phyloP scores from a whole-genome alignment of 2,113 vertebrate species.

The Isurus oxyrinchus region DNA sequence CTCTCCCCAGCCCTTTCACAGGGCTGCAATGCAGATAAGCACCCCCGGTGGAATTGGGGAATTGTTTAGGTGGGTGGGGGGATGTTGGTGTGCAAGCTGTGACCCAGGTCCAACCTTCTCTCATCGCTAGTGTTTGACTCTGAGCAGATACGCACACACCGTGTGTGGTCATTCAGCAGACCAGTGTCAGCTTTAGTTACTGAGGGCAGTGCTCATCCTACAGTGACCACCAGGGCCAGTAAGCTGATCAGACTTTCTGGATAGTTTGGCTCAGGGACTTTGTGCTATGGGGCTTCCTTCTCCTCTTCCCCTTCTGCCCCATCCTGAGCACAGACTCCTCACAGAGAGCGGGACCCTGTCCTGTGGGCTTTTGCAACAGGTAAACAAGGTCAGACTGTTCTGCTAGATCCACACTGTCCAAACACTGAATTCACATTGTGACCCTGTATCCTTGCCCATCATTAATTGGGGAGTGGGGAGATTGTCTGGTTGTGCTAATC shows the following conservation, averaged over 20 bases:
- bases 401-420: not conserved
- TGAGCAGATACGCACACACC: not conserved
- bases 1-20: not conserved
- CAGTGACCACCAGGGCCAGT: not conserved
- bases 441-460: not conserved
- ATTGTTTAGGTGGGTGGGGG: not conserved
- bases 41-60: too few species aligned
- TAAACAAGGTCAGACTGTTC: too few species aligned
- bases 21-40: not conserved
- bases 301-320: not conserved
- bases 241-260: not conserved
- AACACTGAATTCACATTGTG: not conserved
- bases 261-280: not conserved
- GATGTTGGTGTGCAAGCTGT: not conserved
- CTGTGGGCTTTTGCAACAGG: not conserved
- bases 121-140: not conserved
- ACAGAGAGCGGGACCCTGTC: too few species aligned
- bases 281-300: not conserved
- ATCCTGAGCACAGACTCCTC: not conserved
- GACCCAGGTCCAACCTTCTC: not conserved
- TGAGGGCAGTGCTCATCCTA: not conserved
- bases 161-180: not conserved
- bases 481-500: not conserved
- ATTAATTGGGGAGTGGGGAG: too few species aligned
- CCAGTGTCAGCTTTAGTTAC: not conserved